Base-by-base conservation (phyloP, 2,113 vertebrate species). In the Ceuthmochares aereus region DNA sequence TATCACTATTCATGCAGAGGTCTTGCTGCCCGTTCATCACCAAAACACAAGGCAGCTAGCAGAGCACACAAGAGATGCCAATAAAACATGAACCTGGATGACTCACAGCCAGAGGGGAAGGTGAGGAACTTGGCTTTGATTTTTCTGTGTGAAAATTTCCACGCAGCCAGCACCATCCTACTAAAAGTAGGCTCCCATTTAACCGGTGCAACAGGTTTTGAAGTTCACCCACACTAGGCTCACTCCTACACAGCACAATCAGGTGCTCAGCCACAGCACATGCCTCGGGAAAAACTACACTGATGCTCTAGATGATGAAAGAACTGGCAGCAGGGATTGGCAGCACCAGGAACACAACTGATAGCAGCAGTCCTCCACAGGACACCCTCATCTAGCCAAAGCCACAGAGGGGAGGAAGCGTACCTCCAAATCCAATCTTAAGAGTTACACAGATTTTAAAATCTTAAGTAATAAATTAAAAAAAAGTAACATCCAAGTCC, bases 171-270 rank as follows among this genome's bases (percentile, higher is more conserved):
- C 59, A 80, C 34, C 42, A 80, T 14, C 64, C 59, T 73, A 81
- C 47, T 30, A 67, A 34, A 68, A 84, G 37, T 0, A 84, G 74
- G 22, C 22, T 7, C 27, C n/a, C 67, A 59, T 30, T 62, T 49
- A 87, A 80, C 96, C 72, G 60, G 90, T 81, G 9, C 45, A 93
- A 87, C 96, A 84, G 64, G 96, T 90, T 96, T 89, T 55, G 20
- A 88, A 92, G 43, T 59, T 23, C 47, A 77, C 51, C 22, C 51
- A 45, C 60, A 7, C 49, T 59, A 20, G 34, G 49, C 64, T 84
- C 69, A 80, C 67, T 54, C 55, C 82, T 30, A 76, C 64, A 37
- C 3, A 4, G 42, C 37, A 75, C 40, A 12, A 3, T 51, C 87
- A 89, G 60, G 27, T 20, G 58, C 66, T 89, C 14, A 21, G 70